Conservation (phyloP, 2,797 vertebrate species). For the Brotula barbata region DNA sequence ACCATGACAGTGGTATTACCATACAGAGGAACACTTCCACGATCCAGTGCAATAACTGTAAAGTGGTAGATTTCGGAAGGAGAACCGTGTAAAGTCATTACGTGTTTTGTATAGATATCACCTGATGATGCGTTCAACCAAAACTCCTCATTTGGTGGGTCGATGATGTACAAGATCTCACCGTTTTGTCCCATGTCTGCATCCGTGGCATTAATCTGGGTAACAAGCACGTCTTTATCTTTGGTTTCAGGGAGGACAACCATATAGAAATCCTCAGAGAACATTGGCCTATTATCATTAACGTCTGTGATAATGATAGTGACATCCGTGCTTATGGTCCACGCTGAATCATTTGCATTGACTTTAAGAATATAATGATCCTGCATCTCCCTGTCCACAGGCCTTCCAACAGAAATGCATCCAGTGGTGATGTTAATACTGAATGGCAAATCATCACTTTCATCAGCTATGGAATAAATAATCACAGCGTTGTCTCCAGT, state of each 20-base stretch:
- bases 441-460: constrained; percentile 67
- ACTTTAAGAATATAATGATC: constrained; percentile 75
- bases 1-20: constrained; percentile 66
- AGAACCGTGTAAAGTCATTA: constrained; percentile 49
- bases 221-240: constrained; percentile 63
- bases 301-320: constrained; percentile 73
- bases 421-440: constrained; percentile 71
- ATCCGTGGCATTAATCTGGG: constrained; percentile 74
- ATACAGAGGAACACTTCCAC: constrained; percentile 59
- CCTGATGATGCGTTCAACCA: constrained; percentile 75
- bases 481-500: constrained; percentile 66
- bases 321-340: constrained; percentile 79
- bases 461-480: constrained; percentile 68
- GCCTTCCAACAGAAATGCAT: constrained; percentile 58
- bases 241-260: constrained; percentile 67
- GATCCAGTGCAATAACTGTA: constrained; percentile 71
- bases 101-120: constrained; percentile 73
- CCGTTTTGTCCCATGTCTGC: constrained; percentile 71
- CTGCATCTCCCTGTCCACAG: constrained; percentile 77
- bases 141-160: constrained; percentile 73
- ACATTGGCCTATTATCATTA: constrained; percentile 79
- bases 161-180: constrained; percentile 74
- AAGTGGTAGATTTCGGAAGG: constrained; percentile 63
- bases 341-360: constrained; percentile 80
- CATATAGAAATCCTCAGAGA: constrained; percentile 63